These are phyloP conservation scores for Seriola dumerili DNA, from an alignment of 2,113 vertebrate species.

Conservation along the genomic window DNA sequence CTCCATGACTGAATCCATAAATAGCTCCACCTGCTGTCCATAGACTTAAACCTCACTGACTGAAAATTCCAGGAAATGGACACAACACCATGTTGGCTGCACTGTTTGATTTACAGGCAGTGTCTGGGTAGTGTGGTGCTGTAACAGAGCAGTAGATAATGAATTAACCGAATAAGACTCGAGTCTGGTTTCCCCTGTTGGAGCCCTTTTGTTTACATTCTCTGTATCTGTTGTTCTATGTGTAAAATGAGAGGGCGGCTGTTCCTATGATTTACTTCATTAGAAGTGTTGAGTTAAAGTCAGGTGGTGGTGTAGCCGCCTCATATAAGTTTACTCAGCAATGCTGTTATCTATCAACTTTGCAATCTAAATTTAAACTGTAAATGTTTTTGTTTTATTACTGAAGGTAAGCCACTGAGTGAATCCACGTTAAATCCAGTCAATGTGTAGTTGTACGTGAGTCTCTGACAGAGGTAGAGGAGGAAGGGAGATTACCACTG, in stretches of 20 bases:
- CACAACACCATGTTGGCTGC: not conserved
- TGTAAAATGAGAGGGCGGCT: not conserved
- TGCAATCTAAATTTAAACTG: too few species aligned
- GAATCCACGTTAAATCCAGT: too few species aligned
- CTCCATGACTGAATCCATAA: not conserved
- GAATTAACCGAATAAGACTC: not conserved
- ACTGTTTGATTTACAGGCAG: not conserved
- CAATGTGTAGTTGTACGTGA: not conserved
- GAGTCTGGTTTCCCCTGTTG: too few species aligned
- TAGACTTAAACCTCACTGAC: not conserved
- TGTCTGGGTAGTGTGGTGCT: too few species aligned
- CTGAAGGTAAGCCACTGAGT: too few species aligned
- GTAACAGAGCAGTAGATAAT: not conserved
- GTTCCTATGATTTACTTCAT: not conserved
- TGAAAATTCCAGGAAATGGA: not conserved
- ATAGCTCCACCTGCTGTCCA: conserved; percentile 49
- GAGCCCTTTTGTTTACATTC: too few species aligned
- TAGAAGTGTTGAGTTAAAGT: not conserved
- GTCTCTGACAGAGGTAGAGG: not conserved
- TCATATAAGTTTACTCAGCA: too few species aligned
- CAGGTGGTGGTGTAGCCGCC: too few species aligned
- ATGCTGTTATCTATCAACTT: too few species aligned
- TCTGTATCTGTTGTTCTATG: too few species aligned
- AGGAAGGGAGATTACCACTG: not conserved
- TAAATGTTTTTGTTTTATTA: too few species aligned